phyloP scores from a whole-genome alignment of 2,113 vertebrate genomes.

The Glaucomys volans region DNA sequence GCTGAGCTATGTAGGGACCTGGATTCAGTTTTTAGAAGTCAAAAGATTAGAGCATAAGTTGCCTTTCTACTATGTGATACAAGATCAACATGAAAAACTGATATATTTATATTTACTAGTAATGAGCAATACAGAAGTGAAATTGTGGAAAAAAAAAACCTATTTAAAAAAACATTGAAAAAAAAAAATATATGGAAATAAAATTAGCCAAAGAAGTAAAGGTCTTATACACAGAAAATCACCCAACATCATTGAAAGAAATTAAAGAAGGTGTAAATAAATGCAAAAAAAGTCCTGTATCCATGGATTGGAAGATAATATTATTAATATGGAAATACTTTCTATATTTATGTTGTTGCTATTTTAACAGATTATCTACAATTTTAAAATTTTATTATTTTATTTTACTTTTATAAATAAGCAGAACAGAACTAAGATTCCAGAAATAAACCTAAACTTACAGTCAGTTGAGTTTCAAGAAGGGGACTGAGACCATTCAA shows the following conservation, averaged over 20 bases:
- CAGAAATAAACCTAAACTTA: not conserved
- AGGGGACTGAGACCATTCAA: not conserved
- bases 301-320: not conserved
- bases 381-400: not conserved
- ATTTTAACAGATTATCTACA: not conserved
- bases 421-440: not conserved
- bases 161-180: not conserved
- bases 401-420: not conserved
- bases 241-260: not conserved
- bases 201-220: not conserved
- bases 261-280: not conserved
- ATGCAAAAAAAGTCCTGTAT: not conserved
- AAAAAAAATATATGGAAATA: not conserved
- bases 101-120: not conserved
- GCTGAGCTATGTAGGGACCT: not conserved
- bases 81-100: not conserved
- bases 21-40: not conserved
- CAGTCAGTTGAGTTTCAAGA: not conserved
- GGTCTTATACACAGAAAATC: not conserved
- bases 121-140: not conserved
- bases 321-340: not conserved
- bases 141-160: not conserved
- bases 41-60: not conserved
- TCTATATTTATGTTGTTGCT: not conserved
- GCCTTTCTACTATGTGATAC: not conserved